Evolutionary conservation across 1,140 invertebrate species (phyloP), one percentile per base, ranked within the genome.

Genomic region (Nylanderia fulva): DNA sequence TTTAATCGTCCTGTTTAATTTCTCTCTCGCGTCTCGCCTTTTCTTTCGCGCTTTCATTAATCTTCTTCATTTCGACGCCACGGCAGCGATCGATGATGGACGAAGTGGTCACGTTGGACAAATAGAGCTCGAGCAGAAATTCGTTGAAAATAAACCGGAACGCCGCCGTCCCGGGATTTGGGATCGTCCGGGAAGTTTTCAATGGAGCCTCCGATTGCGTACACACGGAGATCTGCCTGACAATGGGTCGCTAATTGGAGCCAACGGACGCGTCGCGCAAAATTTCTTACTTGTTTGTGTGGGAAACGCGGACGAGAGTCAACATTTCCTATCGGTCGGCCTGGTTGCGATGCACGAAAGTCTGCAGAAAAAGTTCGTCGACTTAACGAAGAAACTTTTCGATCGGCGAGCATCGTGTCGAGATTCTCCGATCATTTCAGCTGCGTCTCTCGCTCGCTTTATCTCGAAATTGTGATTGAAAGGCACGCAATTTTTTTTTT

Each of bases 61-160:
- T 87, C 69, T 86, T 60, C 63, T 45, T 36, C 27, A 64, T 64
- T 54, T 54, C 56, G 54, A 84, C 72, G 61, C 86, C 77, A 71
- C 27, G 66, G 21, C 39, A 29, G n/a, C 85, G 86, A 84, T 84
- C 71, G 64, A 87, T 84, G 64, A 66, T 21, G 24, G 54, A 84
- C 68, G 76, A 83, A 61, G 52, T 56, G 52, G 69, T 83, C 85
- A 83, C 61, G 60, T 60, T 56, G 66, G 11, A 71, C 75, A 87
- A 87, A 87, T 87, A 86, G 72, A 42, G 79, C 83, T 60, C 69
- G 45, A 82, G 74, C n/a, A 85, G 42, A 64, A 63, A 61, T 63
- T 56, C 52, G 36, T 54, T 54, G 79, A 72, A 77, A 88, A 77
- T 88, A 88, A 84, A 87, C 63, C 79, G 63, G 61, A 66, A 83